Evolutionary conservation across 30 jellyfish, hydroid and myxozoan species (phyloP), one percentile per base, ranked within the genome.

Genomic region (Aurelia sp.): DNA sequence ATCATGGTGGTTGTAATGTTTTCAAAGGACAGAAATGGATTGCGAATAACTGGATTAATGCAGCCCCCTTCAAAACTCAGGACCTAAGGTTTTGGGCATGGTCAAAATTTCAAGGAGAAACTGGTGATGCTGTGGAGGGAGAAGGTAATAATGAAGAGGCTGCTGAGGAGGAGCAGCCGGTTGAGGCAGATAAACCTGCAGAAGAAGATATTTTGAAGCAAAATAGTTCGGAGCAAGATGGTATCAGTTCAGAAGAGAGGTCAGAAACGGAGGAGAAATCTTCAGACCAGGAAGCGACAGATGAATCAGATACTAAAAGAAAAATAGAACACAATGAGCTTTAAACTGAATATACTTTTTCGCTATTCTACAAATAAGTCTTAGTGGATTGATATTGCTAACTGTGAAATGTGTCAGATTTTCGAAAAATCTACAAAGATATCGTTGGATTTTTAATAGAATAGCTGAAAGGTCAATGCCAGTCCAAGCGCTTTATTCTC

Each of bases 1-100:
- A 21, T 62, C 97, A 90, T 53, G 97, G 97, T 18, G 97, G 97
- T 0, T 90, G 97, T 68, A 72, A 82, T 63, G 97, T 90, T 11
- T 3, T 73, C 35, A 75, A 70, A 40, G 97, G 97, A 19, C 83
- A 52, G 13, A 90, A 90, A 57, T 90, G 97, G 97, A 90, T 90
- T 2, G 97, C 97, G 2, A 90, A 90, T 50, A 81, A 90, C 73
- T 90, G 97, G 97, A 75, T 90, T 13, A 74, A 81, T 63, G 94
- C 75, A 4, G 63, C 94, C 51, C 97, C 97, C 0, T 21, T 24
- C 48, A 76, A 78, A 20, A 47, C 19, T 48, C 84, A 60, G n/a
- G 96, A 88, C 47, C 20, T 88, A 1, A 55, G 61, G 17, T 1
- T 17, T 53, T 88, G 96, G 96, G 96, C 96, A 53, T 61, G 69